Conservation (phyloP, 2,113 vertebrate genomes). For the Fregata magnificens region DNA sequence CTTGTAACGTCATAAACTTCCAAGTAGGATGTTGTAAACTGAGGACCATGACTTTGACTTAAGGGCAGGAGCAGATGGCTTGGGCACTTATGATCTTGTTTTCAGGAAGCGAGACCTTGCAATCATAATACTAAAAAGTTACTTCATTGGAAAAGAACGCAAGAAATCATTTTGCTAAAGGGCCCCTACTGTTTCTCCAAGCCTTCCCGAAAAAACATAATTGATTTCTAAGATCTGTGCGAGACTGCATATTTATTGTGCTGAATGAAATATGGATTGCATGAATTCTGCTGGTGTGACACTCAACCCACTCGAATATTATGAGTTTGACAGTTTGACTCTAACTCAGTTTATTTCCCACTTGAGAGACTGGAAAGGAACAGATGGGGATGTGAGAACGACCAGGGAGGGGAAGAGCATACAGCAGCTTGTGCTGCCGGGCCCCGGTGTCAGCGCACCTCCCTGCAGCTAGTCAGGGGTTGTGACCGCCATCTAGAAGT, state of each 20-base stretch:
- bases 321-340: conserved; percentile 67
- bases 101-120: conserved; percentile 11
- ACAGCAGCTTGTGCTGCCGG: conserved; percentile 25
- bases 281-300: conserved; percentile 48
- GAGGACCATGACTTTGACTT: conserved; percentile 63
- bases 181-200: background rate
- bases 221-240: conserved; percentile 6
- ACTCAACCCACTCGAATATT: conserved; percentile 51
- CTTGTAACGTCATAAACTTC: conserved; percentile 62
- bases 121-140: conserved; percentile 1
- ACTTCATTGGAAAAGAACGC: background rate
- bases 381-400: conserved; percentile 64
- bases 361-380: conserved; percentile 62
- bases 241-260: background rate
- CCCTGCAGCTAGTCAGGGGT: conserved; percentile 25
- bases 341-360: conserved; percentile 59
- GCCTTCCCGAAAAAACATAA: background rate
- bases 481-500: background rate
- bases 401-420: conserved; percentile 13
- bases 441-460: background rate
- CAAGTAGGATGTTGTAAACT: conserved; percentile 65
- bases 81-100: conserved; percentile 10
- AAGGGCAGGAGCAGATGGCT: conserved; percentile 53
- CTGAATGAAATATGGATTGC: conserved; percentile 44
- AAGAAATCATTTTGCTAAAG: conserved; percentile 14